Evolutionary conservation across 2,797 vertebrate species (phyloP).

Genomic region (Lutjanus argentimaculatus): DNA sequence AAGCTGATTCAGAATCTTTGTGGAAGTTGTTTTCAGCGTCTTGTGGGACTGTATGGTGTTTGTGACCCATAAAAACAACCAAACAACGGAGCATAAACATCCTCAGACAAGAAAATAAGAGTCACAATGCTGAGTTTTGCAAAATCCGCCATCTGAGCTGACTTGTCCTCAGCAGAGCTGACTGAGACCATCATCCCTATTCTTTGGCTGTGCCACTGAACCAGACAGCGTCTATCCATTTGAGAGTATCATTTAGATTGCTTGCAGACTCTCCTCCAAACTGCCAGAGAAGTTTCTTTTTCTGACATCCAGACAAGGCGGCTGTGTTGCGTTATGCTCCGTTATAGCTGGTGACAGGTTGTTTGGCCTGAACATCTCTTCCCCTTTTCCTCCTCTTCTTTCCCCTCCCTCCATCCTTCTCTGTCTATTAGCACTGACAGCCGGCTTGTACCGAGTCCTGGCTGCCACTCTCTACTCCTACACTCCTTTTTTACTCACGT

Average conservation of each 20-base stretch:
- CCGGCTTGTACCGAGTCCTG: slow-evolving; percentile 57
- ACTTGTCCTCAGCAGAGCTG: neutral
- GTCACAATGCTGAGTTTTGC: neutral
- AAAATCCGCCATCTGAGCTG: neutral
- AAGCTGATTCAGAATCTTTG: neutral
- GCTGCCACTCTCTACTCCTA: slow-evolving; percentile 32
- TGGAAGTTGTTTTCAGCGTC: neutral
- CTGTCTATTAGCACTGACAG: slow-evolving; percentile 81
- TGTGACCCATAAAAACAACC: neutral
- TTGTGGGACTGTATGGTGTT: no score
- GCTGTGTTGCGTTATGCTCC: slow-evolving; percentile 31
- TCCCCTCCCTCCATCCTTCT: slow-evolving; percentile 40
- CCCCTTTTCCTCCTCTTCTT: neutral
- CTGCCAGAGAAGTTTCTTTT: slow-evolving; percentile 41
- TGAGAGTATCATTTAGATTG: slow-evolving; percentile 1
- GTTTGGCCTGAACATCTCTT: slow-evolving; percentile 65
- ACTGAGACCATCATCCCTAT: neutral
- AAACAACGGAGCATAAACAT: neutral
- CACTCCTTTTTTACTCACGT: neutral
- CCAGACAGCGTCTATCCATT: slow-evolving; percentile 5
- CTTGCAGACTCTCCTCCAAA: slow-evolving; percentile 21
- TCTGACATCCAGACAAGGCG: slow-evolving; percentile 44
- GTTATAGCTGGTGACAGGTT: slow-evolving; percentile 66
- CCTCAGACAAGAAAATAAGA: neutral
- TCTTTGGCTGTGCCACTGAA: neutral